These are phyloP conservation scores for Nothobranchius kuhntae DNA, from an alignment of 2,113 vertebrate genomes.

Conservation along the genomic window DNA sequence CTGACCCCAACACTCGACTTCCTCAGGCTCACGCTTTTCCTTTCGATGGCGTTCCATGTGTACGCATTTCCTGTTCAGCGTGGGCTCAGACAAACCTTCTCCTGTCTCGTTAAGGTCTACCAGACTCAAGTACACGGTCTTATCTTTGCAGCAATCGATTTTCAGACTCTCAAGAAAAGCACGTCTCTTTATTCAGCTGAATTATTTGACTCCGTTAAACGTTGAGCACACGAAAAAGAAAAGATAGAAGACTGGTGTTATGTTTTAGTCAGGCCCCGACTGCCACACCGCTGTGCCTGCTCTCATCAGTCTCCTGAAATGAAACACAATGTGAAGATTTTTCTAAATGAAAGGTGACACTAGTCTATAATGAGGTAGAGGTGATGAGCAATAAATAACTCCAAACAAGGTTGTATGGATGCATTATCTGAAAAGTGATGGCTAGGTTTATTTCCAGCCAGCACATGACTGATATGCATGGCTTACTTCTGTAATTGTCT, in stretches of 20 bases:
- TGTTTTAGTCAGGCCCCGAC: slow-evolving; percentile 9
- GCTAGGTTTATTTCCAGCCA: slow-evolving; percentile 68
- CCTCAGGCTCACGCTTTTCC: too few relatives aligned
- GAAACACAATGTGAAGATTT: slow-evolving; percentile 43
- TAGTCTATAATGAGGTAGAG: slow-evolving; percentile 49
- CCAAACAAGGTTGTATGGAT: slow-evolving; percentile 66
- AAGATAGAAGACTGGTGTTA: background rate
- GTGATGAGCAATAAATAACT: slow-evolving; percentile 64
- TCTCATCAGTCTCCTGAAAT: slow-evolving; percentile 18
- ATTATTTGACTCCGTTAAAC: background rate
- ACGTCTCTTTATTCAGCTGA: background rate
- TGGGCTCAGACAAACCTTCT: background rate
- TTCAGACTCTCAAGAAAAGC: background rate
- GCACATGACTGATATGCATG: slow-evolving; percentile 83
- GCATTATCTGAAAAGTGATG: slow-evolving; percentile 53
- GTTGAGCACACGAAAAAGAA: background rate
- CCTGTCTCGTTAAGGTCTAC: background rate
- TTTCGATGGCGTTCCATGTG: background rate
- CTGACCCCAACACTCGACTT: too few relatives aligned
- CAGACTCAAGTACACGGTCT: background rate
- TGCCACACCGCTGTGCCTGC: background rate
- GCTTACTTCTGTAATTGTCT: slow-evolving; percentile 83
- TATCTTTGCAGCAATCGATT: background rate
- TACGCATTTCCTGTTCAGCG: background rate
- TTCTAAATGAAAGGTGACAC: slow-evolving; percentile 64